Conservation (phyloP, 2,888 invertebrate genomes). For the Drosophila leonis region DNA sequence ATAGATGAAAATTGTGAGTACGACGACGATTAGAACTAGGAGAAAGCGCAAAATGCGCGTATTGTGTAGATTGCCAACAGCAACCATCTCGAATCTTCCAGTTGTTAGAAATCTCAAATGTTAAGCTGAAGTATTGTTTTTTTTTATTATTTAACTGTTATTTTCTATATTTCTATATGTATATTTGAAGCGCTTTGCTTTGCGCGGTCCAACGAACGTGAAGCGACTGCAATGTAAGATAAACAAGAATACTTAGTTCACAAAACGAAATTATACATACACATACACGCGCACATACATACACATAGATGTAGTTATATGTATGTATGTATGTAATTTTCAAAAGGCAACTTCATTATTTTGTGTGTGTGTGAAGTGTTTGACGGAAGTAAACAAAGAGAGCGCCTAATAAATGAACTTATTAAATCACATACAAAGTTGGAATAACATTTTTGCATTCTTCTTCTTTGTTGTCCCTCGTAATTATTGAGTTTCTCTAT, state of each 20-base stretch:
- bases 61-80: slow-evolving; percentile 83
- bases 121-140: slow-evolving; percentile 31
- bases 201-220: slow-evolving; percentile 22
- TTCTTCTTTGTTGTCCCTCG: background rate
- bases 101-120: slow-evolving; percentile 14
- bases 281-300: background rate
- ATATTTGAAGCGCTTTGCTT: slow-evolving; percentile 9
- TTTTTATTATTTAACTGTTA: background rate
- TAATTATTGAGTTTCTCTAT: background rate
- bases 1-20: slow-evolving; percentile 86
- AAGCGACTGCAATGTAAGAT: slow-evolving; percentile 54
- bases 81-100: slow-evolving; percentile 38
- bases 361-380: slow-evolving; percentile 4
- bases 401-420: background rate
- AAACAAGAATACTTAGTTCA: slow-evolving; percentile 28
- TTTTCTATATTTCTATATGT: background rate
- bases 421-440: background rate
- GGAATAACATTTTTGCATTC: background rate
- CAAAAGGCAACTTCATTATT: slow-evolving; percentile 11
- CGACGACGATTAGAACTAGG: slow-evolving; percentile 84
- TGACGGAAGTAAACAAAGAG: slow-evolving; percentile 10
- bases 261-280: slow-evolving; percentile 24
- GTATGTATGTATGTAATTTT: background rate
- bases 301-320: background rate
- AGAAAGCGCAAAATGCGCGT: slow-evolving; percentile 86